Percentiles rank a stretch among this genome's conserved stretches.
phyloP scores from a whole-genome alignment of 2,113 vertebrate species.

The Heliornis fulica region DNA sequence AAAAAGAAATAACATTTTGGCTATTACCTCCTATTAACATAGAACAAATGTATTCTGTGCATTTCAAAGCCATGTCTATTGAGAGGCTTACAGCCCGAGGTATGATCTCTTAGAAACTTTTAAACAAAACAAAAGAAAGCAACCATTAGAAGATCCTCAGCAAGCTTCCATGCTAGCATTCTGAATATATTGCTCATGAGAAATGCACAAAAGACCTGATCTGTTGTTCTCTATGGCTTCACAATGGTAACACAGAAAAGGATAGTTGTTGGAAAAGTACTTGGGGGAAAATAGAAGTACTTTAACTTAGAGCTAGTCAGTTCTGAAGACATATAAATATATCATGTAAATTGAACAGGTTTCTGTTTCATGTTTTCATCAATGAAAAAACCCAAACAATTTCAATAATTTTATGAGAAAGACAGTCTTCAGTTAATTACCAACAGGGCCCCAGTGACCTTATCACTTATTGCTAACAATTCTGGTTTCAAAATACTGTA shows the following conservation, averaged over 20 bases:
- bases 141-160: not conserved
- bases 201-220: not conserved
- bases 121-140: not conserved
- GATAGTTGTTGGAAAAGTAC: not conserved
- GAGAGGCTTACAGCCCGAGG: not conserved
- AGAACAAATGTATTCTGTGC: not conserved
- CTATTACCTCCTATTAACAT: not conserved
- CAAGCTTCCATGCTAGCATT: not conserved
- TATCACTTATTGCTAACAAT: not conserved
- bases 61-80: not conserved
- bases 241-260: not conserved
- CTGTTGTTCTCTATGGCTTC: not conserved
- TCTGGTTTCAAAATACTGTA: constrained; percentile 34
- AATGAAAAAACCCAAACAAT: not conserved
- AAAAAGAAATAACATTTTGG: not conserved
- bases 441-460: not conserved
- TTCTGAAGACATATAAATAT: not conserved
- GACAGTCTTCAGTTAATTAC: not conserved
- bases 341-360: not conserved
- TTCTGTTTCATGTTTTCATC: not conserved
- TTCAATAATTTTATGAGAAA: not conserved
- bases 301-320: not conserved
- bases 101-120: not conserved
- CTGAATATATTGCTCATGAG: not conserved
- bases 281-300: not conserved